Conservation (phyloP, 2,113 vertebrate species). For the Etheostoma spectabile region DNA sequence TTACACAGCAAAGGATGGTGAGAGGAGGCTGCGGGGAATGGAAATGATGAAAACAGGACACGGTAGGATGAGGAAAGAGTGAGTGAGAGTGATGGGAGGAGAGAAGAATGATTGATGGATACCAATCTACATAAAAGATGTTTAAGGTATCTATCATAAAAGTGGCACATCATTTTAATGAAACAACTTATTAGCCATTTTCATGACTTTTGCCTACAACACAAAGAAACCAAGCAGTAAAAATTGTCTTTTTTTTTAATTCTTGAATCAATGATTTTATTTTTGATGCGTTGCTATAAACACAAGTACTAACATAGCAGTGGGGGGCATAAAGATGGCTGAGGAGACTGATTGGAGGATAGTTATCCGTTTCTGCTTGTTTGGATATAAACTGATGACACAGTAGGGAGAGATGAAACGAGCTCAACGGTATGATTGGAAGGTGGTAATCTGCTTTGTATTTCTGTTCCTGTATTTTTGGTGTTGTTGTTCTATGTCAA, state of each 20-base stretch:
- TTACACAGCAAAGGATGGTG: conserved; percentile 68
- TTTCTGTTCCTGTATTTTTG: conserved; percentile 64
- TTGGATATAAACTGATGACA: conserved; percentile 67
- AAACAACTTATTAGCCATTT: conserved; percentile 25
- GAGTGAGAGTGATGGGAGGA: conserved; percentile 46
- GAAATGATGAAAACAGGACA: conserved; percentile 51
- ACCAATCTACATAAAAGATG: conserved; percentile 26
- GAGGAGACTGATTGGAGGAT: conserved; percentile 64
- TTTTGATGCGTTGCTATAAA: conserved; percentile 31
- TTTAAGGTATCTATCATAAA: conserved; percentile 17
- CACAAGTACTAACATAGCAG: conserved; percentile 33
- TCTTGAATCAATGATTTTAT: conserved; percentile 41
- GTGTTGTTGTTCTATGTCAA: conserved; percentile 67
- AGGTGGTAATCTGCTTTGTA: conserved; percentile 57
- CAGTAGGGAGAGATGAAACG: conserved; percentile 65
- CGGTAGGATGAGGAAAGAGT: conserved; percentile 12
- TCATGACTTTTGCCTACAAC: conserved; percentile 18
- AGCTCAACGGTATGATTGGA: conserved; percentile 61
- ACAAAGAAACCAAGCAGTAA: neutral
- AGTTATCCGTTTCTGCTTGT: conserved; percentile 57
- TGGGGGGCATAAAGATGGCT: conserved; percentile 44
- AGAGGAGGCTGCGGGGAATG: conserved; percentile 51
- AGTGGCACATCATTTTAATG: conserved; percentile 11
- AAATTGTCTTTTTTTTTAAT: conserved; percentile 4
- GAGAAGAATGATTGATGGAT: conserved; percentile 52